A percentile compares a stretch with the other conserved stretches of the same genome.
These are phyloP conservation scores for Pentalonia nigronervosa DNA, from an alignment of 1,140 invertebrate species.

Conservation along the genomic window DNA sequence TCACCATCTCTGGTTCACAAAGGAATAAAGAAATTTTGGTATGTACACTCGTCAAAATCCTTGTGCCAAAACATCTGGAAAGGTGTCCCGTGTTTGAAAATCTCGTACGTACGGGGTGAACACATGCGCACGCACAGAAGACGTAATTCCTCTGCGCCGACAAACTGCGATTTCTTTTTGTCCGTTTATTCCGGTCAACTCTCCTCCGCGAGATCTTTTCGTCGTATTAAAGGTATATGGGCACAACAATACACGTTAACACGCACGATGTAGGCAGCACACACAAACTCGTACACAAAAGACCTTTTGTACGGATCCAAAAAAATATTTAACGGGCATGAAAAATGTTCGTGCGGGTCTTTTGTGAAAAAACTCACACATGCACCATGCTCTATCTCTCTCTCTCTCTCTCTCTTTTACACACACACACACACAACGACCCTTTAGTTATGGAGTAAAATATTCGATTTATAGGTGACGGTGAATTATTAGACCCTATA, in stretches of 20 bases:
- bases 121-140: not conserved
- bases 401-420: too few relatives aligned
- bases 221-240: not conserved
- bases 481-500: not conserved
- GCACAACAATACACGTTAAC: not conserved
- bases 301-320: not conserved
- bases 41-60: not conserved
- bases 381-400: too few relatives aligned
- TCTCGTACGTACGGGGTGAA: not conserved
- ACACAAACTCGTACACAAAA: constrained; percentile 2
- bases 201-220: not conserved
- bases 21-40: constrained; percentile 41
- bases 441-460: not conserved
- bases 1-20: not conserved
- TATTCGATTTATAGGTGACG: not conserved
- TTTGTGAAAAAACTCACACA: not conserved
- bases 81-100: constrained; percentile 31
- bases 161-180: constrained; percentile 27
- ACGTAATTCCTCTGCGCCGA: not conserved
- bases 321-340: constrained; percentile 28
- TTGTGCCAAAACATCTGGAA: constrained; percentile 53
- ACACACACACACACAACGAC: too few relatives aligned
- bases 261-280: not conserved
- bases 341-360: constrained; percentile 4
- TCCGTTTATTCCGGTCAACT: constrained; percentile 38